These are phyloP conservation scores for Xenus cinereus DNA, from an alignment of 2,113 vertebrate genomes.

Conservation along the genomic window DNA sequence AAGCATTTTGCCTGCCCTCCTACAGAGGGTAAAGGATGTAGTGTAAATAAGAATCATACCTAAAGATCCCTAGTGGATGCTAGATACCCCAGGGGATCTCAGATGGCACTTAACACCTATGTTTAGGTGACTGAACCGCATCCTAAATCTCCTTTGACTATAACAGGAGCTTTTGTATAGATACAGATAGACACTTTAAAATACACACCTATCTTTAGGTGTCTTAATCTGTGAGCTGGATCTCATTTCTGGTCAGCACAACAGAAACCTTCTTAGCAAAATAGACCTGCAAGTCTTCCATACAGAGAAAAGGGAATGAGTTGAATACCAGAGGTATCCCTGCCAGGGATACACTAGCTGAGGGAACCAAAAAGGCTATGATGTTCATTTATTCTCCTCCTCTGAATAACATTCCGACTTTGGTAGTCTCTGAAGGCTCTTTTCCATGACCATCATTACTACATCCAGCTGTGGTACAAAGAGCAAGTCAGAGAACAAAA, in stretches of 20 bases:
- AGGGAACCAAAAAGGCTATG: not conserved
- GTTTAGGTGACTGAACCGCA: not conserved
- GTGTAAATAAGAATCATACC: not conserved
- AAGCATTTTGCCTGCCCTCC: not conserved
- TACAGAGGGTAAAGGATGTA: not conserved
- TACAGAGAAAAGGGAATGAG: not conserved
- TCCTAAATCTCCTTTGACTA: not conserved
- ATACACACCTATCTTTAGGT: not conserved
- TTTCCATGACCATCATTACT: not conserved
- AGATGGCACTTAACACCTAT: not conserved
- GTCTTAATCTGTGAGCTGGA: not conserved
- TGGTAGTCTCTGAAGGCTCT: not conserved
- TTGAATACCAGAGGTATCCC: not conserved
- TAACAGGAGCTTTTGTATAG: not conserved
- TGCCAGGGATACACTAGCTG: not conserved
- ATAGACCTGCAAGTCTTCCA: not conserved
- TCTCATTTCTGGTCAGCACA: not conserved
- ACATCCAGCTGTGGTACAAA: not conserved
- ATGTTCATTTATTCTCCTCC: not conserved
- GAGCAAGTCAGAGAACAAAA: not conserved
- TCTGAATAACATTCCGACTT: not conserved
- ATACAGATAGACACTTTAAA: not conserved
- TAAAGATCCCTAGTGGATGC: not conserved
- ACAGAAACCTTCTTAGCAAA: not conserved
- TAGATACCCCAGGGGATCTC: not conserved